Percentiles rank a stretch among this genome's conserved stretches.
Conservation (phyloP, 1,140 invertebrate species). For the Drosophila pachea region DNA sequence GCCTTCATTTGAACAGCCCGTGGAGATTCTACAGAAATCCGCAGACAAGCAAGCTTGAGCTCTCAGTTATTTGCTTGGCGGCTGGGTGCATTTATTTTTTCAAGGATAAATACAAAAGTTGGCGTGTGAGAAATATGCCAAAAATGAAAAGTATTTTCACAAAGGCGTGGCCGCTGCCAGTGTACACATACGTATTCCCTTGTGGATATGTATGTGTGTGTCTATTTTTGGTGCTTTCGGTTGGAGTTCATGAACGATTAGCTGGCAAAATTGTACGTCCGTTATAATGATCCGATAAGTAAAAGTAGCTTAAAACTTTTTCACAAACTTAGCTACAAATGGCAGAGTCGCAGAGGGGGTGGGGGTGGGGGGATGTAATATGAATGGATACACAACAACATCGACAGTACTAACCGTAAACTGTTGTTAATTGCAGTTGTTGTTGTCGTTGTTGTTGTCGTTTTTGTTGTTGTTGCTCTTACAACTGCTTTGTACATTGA, state of each 20-base stretch:
- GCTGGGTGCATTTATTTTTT: constrained; percentile 34
- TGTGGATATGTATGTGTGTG: constrained; percentile 16
- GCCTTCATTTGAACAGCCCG: constrained; percentile 18
- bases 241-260: constrained; percentile 72
- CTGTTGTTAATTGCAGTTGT: constrained; percentile 64
- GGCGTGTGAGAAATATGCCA: constrained; percentile 35
- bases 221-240: constrained; percentile 47
- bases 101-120: constrained; percentile 62
- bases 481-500: constrained; percentile 57
- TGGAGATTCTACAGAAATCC: constrained; percentile 61
- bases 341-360: constrained; percentile 32
- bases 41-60: constrained; percentile 47
- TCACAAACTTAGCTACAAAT: constrained; percentile 42
- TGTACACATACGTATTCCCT: constrained; percentile 8
- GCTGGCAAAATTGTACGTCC: constrained; percentile 56
- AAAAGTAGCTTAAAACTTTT: constrained; percentile 75
- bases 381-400: background rate
- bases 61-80: constrained; percentile 51
- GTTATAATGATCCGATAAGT: constrained; percentile 75
- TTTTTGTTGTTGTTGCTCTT: no score
- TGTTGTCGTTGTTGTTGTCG: constrained; percentile 44
- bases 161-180: constrained; percentile 26
- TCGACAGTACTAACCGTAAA: constrained; percentile 37
- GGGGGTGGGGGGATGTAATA: no score
- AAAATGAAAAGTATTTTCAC: constrained; percentile 49